Base-by-base conservation (phyloP, 2,888 invertebrate genomes). In the Ethmia dodecea region DNA sequence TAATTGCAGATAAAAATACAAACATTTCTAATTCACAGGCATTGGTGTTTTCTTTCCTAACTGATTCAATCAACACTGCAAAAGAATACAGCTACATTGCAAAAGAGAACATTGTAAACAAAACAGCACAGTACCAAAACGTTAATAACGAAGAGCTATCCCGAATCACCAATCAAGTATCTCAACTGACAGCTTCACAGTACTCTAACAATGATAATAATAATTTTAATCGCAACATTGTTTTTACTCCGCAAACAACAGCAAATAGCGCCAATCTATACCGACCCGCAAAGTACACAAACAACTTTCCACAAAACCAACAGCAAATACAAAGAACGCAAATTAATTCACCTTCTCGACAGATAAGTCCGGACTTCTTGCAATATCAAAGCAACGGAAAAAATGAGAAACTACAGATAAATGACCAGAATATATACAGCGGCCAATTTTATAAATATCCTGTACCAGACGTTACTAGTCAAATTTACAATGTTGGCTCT, bases 1-100 rank as follows among this genome's bases (percentile, higher is more conserved):
- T 80, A 30, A 60, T 66, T 16, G 60, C 60, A 40, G 67, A 69
- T 65, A 74, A 77, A 66, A 64, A 64, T 43, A 52, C 67, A 33
- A 75, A 74, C 43, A 52, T 80, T 75, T 84, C 83, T 65, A 61
- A 76, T 84, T 81, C 86, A 68, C 84, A 84, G 78, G 81, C 78
- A 40, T 55, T 84, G 63, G 80, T 81, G 59, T 78, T 78, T 53
- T 80, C 80, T 13, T 67, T 84, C 45, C 60, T 86, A 58, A 72
- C 79, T 33, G 81, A 83, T 52, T 83, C 86, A 16, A 66, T 84
- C 38, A 84, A 83, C 47, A 67, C 70, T 36, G 86, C 80, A 13
- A 81, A 78, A 50, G 72, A 76, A 49, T 80, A 83, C 45, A 74
- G 60, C 43, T 75, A 75, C 42, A 63, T 70, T 31, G 73, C 70